A percentile compares a stretch with the other conserved stretches of the same genome.
phyloP scores from a whole-genome alignment of 1,140 invertebrate genomes.

The Harpegnathos saltator region DNA sequence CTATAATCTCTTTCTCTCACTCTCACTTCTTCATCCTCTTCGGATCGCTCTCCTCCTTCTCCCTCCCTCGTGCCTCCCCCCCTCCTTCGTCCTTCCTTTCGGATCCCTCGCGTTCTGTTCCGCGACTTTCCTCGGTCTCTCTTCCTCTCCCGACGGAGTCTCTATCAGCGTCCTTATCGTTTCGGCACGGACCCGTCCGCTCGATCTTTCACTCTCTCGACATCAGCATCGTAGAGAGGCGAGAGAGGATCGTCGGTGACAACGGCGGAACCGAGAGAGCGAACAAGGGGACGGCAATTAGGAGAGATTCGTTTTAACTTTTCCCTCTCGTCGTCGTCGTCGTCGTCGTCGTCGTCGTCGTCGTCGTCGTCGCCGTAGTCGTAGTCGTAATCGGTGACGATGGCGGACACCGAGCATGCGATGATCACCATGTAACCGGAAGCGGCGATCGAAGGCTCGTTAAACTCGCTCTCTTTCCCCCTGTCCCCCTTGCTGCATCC shows the following conservation, averaged over 20 bases:
- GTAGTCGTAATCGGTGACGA: neutral
- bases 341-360: neutral
- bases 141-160: conserved; percentile 30
- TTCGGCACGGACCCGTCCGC: conserved; percentile 3
- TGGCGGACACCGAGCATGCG: conserved; percentile 32
- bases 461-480: conserved; percentile 24
- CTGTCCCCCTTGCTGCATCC: neutral
- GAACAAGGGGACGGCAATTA: conserved; percentile 60
- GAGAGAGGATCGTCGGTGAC: conserved; percentile 60
- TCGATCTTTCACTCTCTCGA: conserved; percentile 55
- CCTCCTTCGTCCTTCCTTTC: conserved; percentile 12
- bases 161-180: conserved; percentile 43
- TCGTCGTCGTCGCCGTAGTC: neutral
- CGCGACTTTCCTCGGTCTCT: conserved; percentile 41
- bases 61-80: conserved; percentile 5
- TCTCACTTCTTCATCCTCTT: neutral
- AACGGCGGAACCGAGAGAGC: conserved; percentile 35
- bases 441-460: conserved; percentile 58
- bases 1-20: conserved; percentile 17
- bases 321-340: conserved; percentile 44
- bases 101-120: conserved; percentile 33
- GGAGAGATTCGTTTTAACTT: conserved; percentile 59
- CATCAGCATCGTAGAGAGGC: conserved; percentile 33
- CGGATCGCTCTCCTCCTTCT: neutral
- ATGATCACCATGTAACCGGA: conserved; percentile 61